Conservation (phyloP, 2,113 vertebrate genomes). For the Ptilorrhoa leucosticta region DNA sequence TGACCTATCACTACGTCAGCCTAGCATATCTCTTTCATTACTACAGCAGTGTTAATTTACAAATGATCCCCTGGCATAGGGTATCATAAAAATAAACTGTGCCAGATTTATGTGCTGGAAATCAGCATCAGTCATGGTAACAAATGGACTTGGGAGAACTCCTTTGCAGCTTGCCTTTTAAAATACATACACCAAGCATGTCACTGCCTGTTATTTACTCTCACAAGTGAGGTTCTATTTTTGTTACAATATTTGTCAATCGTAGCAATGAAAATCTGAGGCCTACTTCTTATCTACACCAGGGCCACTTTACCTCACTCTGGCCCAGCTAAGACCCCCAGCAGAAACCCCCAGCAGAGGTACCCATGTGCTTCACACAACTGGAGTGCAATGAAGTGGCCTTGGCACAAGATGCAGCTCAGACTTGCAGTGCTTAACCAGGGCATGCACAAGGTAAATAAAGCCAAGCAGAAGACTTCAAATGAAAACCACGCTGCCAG, state of each 20-base stretch:
- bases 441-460: not conserved
- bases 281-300: not conserved
- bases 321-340: not conserved
- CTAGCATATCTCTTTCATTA: not conserved
- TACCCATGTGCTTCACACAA: not conserved
- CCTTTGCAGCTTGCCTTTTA: not conserved
- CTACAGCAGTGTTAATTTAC: not conserved
- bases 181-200: not conserved
- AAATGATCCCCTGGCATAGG: not conserved
- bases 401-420: not conserved
- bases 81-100: not conserved
- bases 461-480: not conserved
- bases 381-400: rapidly evolving
- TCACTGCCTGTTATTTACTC: not conserved
- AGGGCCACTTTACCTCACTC: not conserved
- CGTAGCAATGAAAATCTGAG: not conserved
- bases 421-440: not conserved
- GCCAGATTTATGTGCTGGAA: not conserved
- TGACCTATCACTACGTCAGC: not conserved
- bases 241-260: not conserved
- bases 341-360: not conserved
- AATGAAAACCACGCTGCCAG: not conserved
- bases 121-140: not conserved
- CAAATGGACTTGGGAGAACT: not conserved
- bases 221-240: not conserved